Conservation (phyloP, 2,113 vertebrate genomes). For the Tylochromis polylepis region DNA sequence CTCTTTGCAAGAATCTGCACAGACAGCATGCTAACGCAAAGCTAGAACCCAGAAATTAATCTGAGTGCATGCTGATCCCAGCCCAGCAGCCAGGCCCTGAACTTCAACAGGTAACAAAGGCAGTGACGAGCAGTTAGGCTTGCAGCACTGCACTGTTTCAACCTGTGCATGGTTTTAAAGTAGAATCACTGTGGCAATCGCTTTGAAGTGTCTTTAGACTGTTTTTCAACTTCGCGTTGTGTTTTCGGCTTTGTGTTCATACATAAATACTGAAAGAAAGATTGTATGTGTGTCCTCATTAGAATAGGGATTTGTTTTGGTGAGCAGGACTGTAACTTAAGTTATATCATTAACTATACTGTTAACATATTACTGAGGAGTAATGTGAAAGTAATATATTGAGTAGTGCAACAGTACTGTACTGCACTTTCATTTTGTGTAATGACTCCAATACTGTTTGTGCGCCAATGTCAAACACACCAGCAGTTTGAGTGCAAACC, state of each 20-base stretch:
- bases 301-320: not conserved
- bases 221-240: not conserved
- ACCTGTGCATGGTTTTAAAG: not conserved
- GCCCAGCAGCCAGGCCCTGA: not conserved
- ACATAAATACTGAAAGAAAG: not conserved
- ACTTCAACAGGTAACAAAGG: not conserved
- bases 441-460: not conserved
- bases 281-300: not conserved
- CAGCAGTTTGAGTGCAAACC: not conserved
- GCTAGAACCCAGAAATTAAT: not conserved
- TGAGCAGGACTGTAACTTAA: not conserved
- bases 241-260: not conserved
- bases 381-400: not conserved
- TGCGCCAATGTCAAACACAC: not conserved
- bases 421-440: not conserved
- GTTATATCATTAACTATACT: not conserved
- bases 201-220: not conserved
- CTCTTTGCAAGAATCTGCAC: not conserved
- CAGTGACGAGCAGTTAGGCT: not conserved
- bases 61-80: not conserved
- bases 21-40: not conserved
- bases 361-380: not conserved
- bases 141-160: not conserved
- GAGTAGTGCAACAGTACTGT: not conserved
- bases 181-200: not conserved